Base-by-base conservation (phyloP, 2,888 invertebrate genomes). In the Antitype chi region DNA sequence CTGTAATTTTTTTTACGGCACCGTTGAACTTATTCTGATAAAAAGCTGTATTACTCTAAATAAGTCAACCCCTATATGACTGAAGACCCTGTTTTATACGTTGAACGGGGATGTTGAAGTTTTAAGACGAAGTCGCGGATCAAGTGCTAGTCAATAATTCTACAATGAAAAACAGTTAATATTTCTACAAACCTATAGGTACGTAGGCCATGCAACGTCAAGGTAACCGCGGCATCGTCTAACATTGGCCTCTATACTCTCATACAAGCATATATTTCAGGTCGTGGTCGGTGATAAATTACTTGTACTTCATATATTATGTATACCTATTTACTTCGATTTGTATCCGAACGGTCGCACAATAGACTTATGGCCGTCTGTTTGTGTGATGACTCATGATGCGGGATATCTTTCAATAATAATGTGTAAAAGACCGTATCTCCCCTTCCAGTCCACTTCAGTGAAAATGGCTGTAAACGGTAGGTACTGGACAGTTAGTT, bases 181-280 rank as follows among this genome's bases (percentile, higher is more conserved):
- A 20, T 59, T 69, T 69, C 60, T 57, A 25, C 49, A 78, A n/a
- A 62, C 17, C 28, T 67, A 52, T 72, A 47, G 11, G 43, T 43
- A 69, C 67, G 52, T 74, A 70, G 67, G 70, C 47, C 68, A 76
- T 80, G 67, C 64, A 62, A 78, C 76, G 62, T 76, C 81, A 85
- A 83, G 70, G 78, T 76, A 72, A 75, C 62, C 67, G 60, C 66
- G 64, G 25, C 67, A 64, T 74, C 59, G 25, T 76, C 76, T 83
- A 87, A 85, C 86, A 86, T 86, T 87, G 81, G 86, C 84, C 86
- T 86, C 71, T 67, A 86, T 83, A 69, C n/a, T 78, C 62, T 71
- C 47, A 62, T 76, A 63, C 57, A 73, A 59, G 43, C 43, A 47
- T 13, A 60, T 75, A 64, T 85, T 86, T 74, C 74, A 84, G 84